A percentile compares a stretch with the other conserved stretches of the same genome.
Conservation (phyloP, 2,888 invertebrate species). For the Formica aserva region DNA sequence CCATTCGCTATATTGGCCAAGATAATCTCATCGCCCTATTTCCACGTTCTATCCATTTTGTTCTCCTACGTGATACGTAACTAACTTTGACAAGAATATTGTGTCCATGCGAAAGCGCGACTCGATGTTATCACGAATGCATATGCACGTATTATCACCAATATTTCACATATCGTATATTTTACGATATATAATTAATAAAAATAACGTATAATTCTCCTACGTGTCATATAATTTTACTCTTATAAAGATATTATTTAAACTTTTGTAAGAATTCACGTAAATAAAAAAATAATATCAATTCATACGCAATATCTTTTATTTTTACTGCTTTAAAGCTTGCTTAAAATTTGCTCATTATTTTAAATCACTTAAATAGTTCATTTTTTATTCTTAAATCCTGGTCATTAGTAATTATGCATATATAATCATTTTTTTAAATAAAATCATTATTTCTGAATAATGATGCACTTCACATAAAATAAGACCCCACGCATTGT, state of each 20-base stretch:
- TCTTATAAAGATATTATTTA: neutral
- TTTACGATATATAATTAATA: neutral
- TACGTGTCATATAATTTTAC: neutral
- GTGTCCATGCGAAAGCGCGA: conserved; percentile 24
- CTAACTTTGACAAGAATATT: conserved; percentile 54
- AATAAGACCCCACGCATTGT: neutral
- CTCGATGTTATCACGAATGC: conserved; percentile 22
- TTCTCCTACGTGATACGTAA: conserved; percentile 79
- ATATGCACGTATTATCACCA: neutral
- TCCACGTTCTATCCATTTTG: conserved; percentile 82
- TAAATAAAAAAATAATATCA: neutral
- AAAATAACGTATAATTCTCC: neutral
- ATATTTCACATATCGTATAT: neutral
- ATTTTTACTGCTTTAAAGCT: neutral
- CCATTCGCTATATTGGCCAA: conserved; percentile 83
- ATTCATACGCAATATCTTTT: neutral
- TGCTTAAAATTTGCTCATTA: neutral
- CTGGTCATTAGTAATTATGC: neutral
- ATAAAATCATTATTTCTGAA: neutral
- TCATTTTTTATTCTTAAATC: neutral
- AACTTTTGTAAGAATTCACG: neutral
- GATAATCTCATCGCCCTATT: conserved; percentile 83
- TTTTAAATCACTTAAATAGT: neutral
- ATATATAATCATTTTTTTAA: neutral
- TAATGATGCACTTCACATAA: neutral